Percentiles rank a stretch among this genome's conserved stretches.
phyloP scores from a whole-genome alignment of 1,140 invertebrate species.

The Microplitis mediator region DNA sequence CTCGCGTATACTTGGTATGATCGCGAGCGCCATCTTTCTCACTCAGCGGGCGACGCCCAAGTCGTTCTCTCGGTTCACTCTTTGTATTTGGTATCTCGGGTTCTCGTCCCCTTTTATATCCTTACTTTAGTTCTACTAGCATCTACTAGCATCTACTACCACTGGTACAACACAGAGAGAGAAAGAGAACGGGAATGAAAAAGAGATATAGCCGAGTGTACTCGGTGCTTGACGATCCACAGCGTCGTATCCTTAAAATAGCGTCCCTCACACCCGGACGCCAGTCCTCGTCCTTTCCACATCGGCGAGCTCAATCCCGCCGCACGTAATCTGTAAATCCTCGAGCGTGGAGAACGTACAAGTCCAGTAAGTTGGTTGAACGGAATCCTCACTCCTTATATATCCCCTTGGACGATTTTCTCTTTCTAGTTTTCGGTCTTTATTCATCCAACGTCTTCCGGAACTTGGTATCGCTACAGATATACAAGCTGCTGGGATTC shows the following conservation, averaged over 20 bases:
- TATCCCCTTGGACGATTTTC: conserved; percentile 22
- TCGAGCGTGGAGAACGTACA: conserved; percentile 47
- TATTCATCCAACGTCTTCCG: not conserved
- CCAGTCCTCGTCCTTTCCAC: conserved; percentile 24
- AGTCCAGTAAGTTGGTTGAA: conserved; percentile 56
- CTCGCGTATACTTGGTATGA: conserved; percentile 26
- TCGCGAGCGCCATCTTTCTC: conserved; percentile 20
- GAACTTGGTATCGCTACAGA: no score
- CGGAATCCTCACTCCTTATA: conserved; percentile 42
- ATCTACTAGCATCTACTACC: no score
- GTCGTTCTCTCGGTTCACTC: not conserved
- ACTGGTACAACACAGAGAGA: no score
- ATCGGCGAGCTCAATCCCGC: conserved; percentile 42
- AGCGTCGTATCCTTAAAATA: conserved; percentile 16
- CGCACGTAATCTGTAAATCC: conserved; percentile 58
- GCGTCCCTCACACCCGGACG: not conserved
- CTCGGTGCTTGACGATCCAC: not conserved
- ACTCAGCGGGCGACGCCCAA: conserved; percentile 33
- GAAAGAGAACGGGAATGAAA: no score
- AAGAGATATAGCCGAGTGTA: no score
- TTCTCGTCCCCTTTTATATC: no score
- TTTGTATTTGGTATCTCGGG: not conserved
- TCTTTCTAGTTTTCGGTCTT: conserved; percentile 24
- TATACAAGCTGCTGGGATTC: no score
- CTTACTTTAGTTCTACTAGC: no score